Evolutionary conservation across 1,140 invertebrate species (phyloP).

Genomic region (Philotrypesis tridentata): DNA sequence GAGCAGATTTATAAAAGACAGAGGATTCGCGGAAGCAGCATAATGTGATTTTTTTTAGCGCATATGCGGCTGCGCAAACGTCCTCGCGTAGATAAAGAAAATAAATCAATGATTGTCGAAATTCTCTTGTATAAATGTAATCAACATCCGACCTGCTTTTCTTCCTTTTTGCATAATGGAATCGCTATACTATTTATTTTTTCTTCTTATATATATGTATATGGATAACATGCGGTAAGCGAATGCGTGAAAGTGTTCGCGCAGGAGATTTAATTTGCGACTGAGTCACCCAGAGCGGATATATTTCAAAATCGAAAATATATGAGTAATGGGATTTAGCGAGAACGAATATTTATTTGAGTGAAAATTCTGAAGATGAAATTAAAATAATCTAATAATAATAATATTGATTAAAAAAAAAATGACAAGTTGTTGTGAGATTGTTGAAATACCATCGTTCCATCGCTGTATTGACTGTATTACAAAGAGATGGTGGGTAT

Average conservation of each 20-base stretch:
- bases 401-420: neutral
- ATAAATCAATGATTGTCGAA: neutral
- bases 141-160: neutral
- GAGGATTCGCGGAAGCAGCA: neutral
- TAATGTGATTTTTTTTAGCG: neutral
- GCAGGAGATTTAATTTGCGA: neutral
- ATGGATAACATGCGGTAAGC: neutral
- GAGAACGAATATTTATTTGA: neutral
- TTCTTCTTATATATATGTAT: neutral
- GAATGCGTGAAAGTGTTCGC: neutral
- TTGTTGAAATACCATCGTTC: slow-evolving; percentile 38
- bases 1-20: neutral
- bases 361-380: neutral
- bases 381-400: neutral
- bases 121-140: neutral
- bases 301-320: slow-evolving; percentile 43
- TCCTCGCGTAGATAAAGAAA: neutral
- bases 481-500: slow-evolving; percentile 24
- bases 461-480: slow-evolving; percentile 43
- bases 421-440: slow-evolving; percentile 32
- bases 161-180: neutral
- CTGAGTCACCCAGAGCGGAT: slow-evolving; percentile 1
- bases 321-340: neutral
- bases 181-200: neutral
- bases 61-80: neutral